Conservation (phyloP, 2,888 invertebrate species). For the Ptilodon capucinus region DNA sequence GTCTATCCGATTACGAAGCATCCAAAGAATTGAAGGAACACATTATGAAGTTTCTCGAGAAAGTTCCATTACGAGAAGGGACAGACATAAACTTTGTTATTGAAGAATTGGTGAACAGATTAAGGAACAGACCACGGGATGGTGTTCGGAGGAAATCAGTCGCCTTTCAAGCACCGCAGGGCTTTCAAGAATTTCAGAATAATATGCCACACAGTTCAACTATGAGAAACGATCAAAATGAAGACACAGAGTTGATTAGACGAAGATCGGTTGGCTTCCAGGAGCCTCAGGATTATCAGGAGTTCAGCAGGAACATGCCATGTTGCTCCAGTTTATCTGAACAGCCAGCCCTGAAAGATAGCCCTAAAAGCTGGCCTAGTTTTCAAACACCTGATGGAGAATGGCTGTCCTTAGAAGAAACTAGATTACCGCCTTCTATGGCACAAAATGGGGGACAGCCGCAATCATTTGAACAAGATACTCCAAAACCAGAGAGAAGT, state of each 20-base stretch:
- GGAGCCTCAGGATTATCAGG: slow-evolving; percentile 35
- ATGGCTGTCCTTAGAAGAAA: slow-evolving; percentile 18
- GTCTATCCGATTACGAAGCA: slow-evolving; percentile 21
- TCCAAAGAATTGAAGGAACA: slow-evolving; percentile 41
- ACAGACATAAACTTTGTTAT: slow-evolving; percentile 45
- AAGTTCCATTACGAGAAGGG: slow-evolving; percentile 38
- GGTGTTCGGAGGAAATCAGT: slow-evolving; percentile 27
- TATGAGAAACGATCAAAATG: slow-evolving; percentile 3
- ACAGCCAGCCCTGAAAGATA: neutral
- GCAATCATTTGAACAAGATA: neutral
- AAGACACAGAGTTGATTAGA: neutral
- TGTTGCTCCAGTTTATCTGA: slow-evolving; percentile 36
- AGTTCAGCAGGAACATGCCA: slow-evolving; percentile 39
- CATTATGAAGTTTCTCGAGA: slow-evolving; percentile 41
- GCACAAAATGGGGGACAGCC: neutral
- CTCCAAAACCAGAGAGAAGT: neutral
- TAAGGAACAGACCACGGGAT: slow-evolving; percentile 39
- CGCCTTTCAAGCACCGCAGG: slow-evolving; percentile 32
- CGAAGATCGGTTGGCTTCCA: slow-evolving; percentile 37
- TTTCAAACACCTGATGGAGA: slow-evolving; percentile 2
- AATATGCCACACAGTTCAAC: slow-evolving; percentile 39
- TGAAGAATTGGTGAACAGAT: slow-evolving; percentile 51
- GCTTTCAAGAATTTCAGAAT: slow-evolving; percentile 39
- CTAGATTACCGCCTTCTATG: slow-evolving; percentile 9
- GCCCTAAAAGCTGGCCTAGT: slow-evolving; percentile 1